Evolutionary conservation across 1,140 invertebrate genomes (phyloP), one percentile per base, ranked within the genome.

Genomic region (Drosophila mayri): DNA sequence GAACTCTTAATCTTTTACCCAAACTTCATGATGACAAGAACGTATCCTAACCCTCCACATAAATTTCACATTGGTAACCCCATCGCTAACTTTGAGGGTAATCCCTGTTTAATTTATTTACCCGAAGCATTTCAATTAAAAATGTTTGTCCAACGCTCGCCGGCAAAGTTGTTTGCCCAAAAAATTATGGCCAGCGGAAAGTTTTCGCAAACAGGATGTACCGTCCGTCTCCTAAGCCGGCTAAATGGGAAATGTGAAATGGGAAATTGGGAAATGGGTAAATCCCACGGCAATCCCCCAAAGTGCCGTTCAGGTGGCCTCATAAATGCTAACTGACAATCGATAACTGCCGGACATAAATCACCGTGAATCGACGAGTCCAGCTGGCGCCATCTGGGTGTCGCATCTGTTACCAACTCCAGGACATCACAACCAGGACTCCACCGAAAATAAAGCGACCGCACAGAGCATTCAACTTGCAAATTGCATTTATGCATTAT

Each of bases 401-500:
- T 54, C 64, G 37, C 30, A 30, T n/a, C 44, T 32, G 62, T 37
- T 37, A 16, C 35, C 18, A 22, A 8, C 6, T 1, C 14, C 22
- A n/a, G n/a, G 9, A 5, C n/a, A 25, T 22, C 8, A 16, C 4
- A 16, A 3, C 11, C 35, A 12, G 10, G 65, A 50, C 46, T 68
- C 49, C 67, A 46, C 20, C 37, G 20, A 46, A 70, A 66, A 46
- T 54, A 68, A 38, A 68, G 65, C 62, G 68, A 72, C 68, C 66
- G 57, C 66, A 72, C 50, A 58, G 50, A 46, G 52, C 52, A 71
- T 72, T 70, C 66, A 72, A 72, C 50, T 72, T 71, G 68, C 35
- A 72, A 72, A 71, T 71, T 72, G 66, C 68, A 71, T 72, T 72
- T 49, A 59, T 72, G 50, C 60, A 76, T 76, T 83, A 87, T 87